phyloP scores from a whole-genome alignment of 2,888 invertebrate species.

The Nemotelus pantherinus region DNA sequence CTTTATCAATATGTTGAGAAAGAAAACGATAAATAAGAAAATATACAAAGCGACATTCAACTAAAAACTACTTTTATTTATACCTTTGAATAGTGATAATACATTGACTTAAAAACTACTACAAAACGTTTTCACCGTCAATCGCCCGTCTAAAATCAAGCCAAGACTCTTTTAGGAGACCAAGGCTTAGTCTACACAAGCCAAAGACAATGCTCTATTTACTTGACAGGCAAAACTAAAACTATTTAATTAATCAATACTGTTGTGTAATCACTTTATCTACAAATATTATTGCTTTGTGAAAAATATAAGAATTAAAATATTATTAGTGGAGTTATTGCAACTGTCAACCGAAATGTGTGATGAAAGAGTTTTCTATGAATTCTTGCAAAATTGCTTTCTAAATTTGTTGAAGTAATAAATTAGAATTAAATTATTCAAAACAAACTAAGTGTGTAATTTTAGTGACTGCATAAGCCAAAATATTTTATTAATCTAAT shows the following conservation, averaged over 20 bases:
- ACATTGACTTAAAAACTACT: conserved; percentile 37
- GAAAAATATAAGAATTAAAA: no score
- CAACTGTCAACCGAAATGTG: no score
- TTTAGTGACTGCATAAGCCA: no score
- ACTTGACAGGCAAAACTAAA: conserved; percentile 26
- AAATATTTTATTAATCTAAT: no score
- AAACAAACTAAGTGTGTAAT: no score
- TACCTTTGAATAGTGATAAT: conserved; percentile 35
- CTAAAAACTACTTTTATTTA: conserved; percentile 43
- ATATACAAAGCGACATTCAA: conserved; percentile 38
- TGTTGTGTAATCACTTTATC: neutral
- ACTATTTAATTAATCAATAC: neutral
- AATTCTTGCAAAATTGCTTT: no score
- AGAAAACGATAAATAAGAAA: neutral
- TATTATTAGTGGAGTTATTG: no score
- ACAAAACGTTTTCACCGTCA: conserved; percentile 35
- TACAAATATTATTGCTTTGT: no score
- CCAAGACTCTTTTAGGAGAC: conserved; percentile 12
- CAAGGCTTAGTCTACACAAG: conserved; percentile 11
- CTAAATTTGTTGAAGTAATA: no score
- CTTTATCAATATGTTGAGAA: neutral
- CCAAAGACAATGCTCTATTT: conserved; percentile 28
- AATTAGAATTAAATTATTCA: no score
- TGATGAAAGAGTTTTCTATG: no score
- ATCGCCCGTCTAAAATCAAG: conserved; percentile 18